A percentile compares a stretch with the other conserved stretches of the same genome.
Evolutionary conservation across 2,113 vertebrate genomes (phyloP).

Genomic region (Hippocampus barbouri): DNA sequence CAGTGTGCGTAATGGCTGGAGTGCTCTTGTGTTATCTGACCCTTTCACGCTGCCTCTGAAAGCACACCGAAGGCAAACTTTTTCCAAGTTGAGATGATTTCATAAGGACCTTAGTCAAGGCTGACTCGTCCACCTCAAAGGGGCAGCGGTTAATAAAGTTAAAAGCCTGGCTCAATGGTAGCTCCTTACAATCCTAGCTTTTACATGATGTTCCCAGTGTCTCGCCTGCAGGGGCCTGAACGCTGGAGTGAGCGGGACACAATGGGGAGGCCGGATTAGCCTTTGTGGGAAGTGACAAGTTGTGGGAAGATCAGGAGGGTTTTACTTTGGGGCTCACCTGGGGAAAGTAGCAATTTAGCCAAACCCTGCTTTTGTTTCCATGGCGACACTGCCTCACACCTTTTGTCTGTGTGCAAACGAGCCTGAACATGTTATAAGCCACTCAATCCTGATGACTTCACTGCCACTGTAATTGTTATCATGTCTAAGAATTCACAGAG

Average conservation of each 20-base stretch:
- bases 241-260: constrained; percentile 45
- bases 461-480: constrained; percentile 1
- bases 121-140: constrained; percentile 44
- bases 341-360: constrained; percentile 39
- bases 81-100: constrained; percentile 37
- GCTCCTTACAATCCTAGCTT: constrained; percentile 39
- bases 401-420: neutral
- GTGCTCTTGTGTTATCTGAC: constrained; percentile 31
- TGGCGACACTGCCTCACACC: constrained; percentile 25
- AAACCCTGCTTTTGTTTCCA: constrained; percentile 36
- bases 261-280: constrained; percentile 49
- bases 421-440: constrained; percentile 26
- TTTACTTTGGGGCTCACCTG: constrained; percentile 32
- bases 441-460: constrained; percentile 8
- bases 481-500: neutral
- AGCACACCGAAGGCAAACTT: neutral
- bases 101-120: constrained; percentile 23
- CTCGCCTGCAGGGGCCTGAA: constrained; percentile 34
- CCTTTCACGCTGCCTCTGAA: constrained; percentile 32
- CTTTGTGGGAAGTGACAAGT: constrained; percentile 58
- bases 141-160: constrained; percentile 53
- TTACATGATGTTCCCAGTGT: constrained; percentile 30
- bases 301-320: constrained; percentile 33
- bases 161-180: constrained; percentile 37
- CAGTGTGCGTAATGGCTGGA: constrained; percentile 28